Evolutionary conservation across 2,888 invertebrate genomes (phyloP), one percentile per base, ranked within the genome.

Genomic region (Petrolisthes cinctipes): DNA sequence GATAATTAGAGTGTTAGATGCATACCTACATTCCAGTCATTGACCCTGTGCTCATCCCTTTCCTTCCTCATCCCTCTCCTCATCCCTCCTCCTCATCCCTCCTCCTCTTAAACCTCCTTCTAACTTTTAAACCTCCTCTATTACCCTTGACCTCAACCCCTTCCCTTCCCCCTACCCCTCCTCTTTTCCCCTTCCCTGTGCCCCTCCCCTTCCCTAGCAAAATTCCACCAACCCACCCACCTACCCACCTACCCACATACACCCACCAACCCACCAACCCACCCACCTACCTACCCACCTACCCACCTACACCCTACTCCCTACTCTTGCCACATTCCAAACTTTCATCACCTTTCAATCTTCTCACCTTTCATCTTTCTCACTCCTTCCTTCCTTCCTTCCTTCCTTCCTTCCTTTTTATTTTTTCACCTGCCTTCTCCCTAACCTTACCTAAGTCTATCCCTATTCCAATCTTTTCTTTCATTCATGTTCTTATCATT

Each of bases 191-290:
- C 5, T 78, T 3, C 56, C n/a, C 37, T 61, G 1, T 4, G 11
- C 53, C 7, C 66, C 56, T 4, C 5, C 68, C 7, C 5, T 17
- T 17, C 57, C n/a, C 56, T 57, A 20, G 20, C 79, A 56, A 37
- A 53, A 53, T 54, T 56, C 20, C 53, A 53, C 79, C 51, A 54
- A 56, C 17, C 51, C 7, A 54, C 56, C 23, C 9, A 76, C 76
- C 6, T 7, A 76, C 76, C 53, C 79, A 79, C 80, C n/a, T 66
- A 81, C 23, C n/a, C 66, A 66, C 20, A 80, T 57, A 54, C 23
- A 81, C 61, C 23, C 56, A 61, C 23, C 4, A 6, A 17, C 75
- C 53, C 9, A 76, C 76, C 23, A 4, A 76, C 76, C 6, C 76
- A 76, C 76, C 53, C 79, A 79, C 80, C n/a, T 66, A 81, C 23